Evolutionary conservation across 2,888 invertebrate species (phyloP), one percentile per base, ranked within the genome.

Genomic region (Xylocampa areola): DNA sequence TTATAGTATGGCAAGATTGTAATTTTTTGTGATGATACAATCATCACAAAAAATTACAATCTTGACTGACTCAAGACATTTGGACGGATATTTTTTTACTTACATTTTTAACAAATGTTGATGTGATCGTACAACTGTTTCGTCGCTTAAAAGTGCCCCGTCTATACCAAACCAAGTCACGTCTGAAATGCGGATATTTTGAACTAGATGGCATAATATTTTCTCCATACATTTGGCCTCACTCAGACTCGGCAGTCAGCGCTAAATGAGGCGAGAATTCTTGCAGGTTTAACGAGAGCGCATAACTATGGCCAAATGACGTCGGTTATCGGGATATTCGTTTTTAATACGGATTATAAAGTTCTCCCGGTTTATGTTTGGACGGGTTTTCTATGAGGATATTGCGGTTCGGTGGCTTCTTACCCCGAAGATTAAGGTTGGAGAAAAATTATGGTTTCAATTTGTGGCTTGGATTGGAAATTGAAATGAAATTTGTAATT

Each of bases 281-380:
- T 65, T 59, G 54, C 77, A 69, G 66, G 70, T 73, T 68, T 73
- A 73, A 73, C 59, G 77, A 73, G 77, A 50, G 37, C 51, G 54
- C 63, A 57, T 73, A 76, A 73, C 70, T 76, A 69, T 57, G 51
- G 68, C 6, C 32, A 40, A 64, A 54, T 59, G 73, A 73, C 47
- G 52, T 21, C 29, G 23, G 61, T 65, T 76, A 76, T 68, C 64
- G 54, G 55, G 21, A 52, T 54, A 76, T 68, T 45, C 64, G 39
- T 37, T 50, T 60, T 73, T 49, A 60, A 60, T 54, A 60, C 40
- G 68, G 54, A 60, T 68, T 51, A 57, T 59, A 43, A 60, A 66
- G 17, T 33, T 35, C 25, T 13, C 11, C 50, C 27, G 7, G 33
- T 36, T 33, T 35, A 11, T 49, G 33, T 41, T 65, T 35, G 23